Percentiles rank a stretch among this genome's conserved stretches.
Evolutionary conservation across 1,140 invertebrate species (phyloP).

Genomic region (Lineus longissimus): DNA sequence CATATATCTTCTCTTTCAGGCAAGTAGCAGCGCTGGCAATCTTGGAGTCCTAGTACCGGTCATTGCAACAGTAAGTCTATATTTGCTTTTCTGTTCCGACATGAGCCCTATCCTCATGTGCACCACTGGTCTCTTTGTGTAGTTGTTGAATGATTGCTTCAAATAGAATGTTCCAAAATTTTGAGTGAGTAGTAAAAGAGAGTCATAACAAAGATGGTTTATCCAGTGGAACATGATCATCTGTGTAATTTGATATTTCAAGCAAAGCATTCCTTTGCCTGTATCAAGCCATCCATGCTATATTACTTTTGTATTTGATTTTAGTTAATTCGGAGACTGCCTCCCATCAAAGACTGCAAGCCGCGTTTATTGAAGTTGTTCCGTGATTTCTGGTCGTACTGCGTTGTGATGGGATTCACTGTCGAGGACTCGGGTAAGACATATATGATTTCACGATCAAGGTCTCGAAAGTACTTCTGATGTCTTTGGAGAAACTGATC

Average conservation of each 20-base stretch:
- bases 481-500: no score
- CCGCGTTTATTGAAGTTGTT: constrained; percentile 94
- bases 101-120: no score
- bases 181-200: neutral
- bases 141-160: no score
- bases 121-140: no score
- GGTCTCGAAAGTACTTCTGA: no score
- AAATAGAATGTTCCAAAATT: constrained; percentile 9
- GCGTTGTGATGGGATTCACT: constrained; percentile 98
- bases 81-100: no score
- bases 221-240: no score
- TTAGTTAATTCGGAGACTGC: constrained; percentile 74
- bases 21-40: constrained; percentile 92
- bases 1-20: constrained; percentile 54
- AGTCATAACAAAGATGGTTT: neutral
- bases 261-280: no score
- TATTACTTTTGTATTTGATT: constrained; percentile 18
- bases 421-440: constrained; percentile 69
- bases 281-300: no score
- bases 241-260: no score
- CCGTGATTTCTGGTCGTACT: constrained; percentile 98
- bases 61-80: constrained; percentile 67
- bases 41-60: constrained; percentile 95
- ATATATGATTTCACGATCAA: neutral
- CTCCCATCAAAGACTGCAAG: constrained; percentile 82